Conservation (phyloP, 1,140 invertebrate genomes). For the Temnothorax longispinosus region DNA sequence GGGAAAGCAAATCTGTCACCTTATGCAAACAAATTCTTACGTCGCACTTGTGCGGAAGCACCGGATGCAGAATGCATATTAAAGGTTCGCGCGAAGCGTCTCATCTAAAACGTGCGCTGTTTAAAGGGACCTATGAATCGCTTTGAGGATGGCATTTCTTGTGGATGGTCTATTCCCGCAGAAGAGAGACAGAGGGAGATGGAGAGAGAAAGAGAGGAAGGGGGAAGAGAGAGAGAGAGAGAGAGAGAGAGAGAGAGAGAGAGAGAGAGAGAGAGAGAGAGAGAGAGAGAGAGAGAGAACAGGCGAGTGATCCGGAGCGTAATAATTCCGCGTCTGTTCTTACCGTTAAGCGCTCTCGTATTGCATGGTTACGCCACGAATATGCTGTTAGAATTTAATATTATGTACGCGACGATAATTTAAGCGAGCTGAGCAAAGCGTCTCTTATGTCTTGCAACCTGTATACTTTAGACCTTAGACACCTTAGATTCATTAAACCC, state of each 20-base stretch:
- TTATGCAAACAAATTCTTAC: conserved; percentile 30
- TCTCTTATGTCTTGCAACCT: neutral
- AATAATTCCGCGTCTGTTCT: conserved; percentile 51
- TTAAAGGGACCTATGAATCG: conserved; percentile 27
- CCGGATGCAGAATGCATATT: conserved; percentile 3
- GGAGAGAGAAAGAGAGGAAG: no score
- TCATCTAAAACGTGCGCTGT: conserved; percentile 17
- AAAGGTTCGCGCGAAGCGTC: neutral
- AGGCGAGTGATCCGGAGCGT: neutral
- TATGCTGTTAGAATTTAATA: conserved; percentile 54
- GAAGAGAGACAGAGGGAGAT: neutral
- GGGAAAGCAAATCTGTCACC: neutral
- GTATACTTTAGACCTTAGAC: neutral
- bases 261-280: neutral
- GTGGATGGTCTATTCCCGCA: neutral
- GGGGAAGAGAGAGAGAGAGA: neutral
- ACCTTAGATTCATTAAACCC: neutral
- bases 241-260: neutral
- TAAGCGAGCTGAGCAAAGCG: neutral
- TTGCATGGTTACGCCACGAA: conserved; percentile 19
- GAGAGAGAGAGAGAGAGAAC: neutral
- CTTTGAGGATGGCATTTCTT: conserved; percentile 26
- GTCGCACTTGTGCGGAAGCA: neutral
- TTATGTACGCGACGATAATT: conserved; percentile 37
- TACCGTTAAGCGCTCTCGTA: conserved; percentile 35